Evolutionary conservation across 1,140 invertebrate species (phyloP).

Genomic region (Lucilia sericata): DNA sequence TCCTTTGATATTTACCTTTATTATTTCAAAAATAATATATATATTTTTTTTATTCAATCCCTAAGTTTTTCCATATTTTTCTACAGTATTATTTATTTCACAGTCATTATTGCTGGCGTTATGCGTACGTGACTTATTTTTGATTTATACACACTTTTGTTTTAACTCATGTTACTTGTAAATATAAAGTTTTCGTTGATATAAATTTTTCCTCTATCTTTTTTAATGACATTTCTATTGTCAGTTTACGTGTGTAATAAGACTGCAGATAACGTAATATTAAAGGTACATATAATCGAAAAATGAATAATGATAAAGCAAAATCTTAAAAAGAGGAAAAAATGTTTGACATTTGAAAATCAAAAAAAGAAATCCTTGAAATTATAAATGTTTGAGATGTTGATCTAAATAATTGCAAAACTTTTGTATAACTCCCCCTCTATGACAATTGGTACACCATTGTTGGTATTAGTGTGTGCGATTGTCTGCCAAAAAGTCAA

Average conservation of each 20-base stretch:
- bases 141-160: neutral
- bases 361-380: no score
- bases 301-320: no score
- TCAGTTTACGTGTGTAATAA: neutral
- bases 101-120: neutral
- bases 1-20: neutral
- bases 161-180: neutral
- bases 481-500: conserved; percentile 1
- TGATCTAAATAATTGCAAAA: neutral
- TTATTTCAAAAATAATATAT: no score
- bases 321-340: no score
- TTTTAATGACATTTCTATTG: conserved; percentile 19
- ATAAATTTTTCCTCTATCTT: neutral
- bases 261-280: no score
- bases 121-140: conserved; percentile 23
- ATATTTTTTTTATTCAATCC: neutral
- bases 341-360: no score
- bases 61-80: neutral
- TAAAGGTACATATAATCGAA: no score
- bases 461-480: neutral
- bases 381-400: neutral
- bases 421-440: neutral
- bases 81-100: neutral
- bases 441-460: neutral
- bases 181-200: neutral